Base-by-base conservation (phyloP, 1,140 invertebrate species). In the Scaptodrosophila lebanonensis region DNA sequence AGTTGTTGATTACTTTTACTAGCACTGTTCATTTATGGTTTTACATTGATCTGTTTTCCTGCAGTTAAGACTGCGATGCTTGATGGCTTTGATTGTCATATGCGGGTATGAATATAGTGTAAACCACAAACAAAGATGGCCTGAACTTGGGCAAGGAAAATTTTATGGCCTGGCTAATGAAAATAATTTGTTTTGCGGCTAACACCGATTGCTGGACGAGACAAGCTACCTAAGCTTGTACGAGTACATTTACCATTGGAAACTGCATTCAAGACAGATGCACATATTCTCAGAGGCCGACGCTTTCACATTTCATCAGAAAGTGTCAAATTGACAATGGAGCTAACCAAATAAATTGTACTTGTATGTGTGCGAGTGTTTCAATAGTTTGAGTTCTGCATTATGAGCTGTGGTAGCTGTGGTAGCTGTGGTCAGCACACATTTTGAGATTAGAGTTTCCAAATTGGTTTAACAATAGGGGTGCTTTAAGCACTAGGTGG, bases 381-480 rank as follows among this genome's bases (percentile, higher is more conserved):
- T 60, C 0, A 6, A 22, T 4, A 25, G 22, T 5, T 27, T 60
- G 22, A 47, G 16, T 62, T 57, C 48, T 36, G 61, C 57, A 50
- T 71, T 50, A 60, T 44, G 58, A 45, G 27, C 18, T 45, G 39
- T 33, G n/a, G n/a, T n/a, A n/a, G n/a, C n/a, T 65, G 68, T 45
- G 60, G 48, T 45, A 58, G 20, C 15, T 72, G 68, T 48, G 68
- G 67, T 50, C 43, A 36, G 40, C 12, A 33, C 30, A 60, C 54
- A 70, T 57, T 49, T 62, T 52, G 33, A 52, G 68, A 72, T 66
- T 63, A 67, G 47, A 49, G 58, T 50, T 57, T 32, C 72, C 38
- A 72, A 72, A 72, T 64, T 62, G 68, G 68, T 57, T 72, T 63
- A 72, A 62, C 65, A n/a, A n/a, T n/a, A n/a, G n/a, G n/a, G n/a